phyloP scores from a whole-genome alignment of 1,140 invertebrate genomes.

The Drosophila albomicans region DNA sequence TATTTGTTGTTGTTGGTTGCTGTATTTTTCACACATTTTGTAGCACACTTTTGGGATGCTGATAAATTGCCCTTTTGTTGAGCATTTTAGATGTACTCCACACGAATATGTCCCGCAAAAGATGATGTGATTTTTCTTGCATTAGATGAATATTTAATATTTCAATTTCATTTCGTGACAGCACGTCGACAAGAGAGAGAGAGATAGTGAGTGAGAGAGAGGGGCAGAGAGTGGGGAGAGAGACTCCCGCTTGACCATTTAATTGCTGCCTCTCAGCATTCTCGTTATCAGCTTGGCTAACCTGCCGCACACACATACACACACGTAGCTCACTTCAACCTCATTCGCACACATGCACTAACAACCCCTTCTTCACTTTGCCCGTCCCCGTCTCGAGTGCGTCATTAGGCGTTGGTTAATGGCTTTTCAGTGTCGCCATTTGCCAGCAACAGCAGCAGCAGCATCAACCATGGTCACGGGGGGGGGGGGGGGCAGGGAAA shows the following conservation, averaged over 20 bases:
- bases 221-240: neutral
- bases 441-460: constrained; percentile 31
- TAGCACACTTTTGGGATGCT: constrained; percentile 77
- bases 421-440: constrained; percentile 74
- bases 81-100: constrained; percentile 54
- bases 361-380: neutral
- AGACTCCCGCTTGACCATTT: constrained; percentile 60
- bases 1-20: constrained; percentile 31
- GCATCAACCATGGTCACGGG: neutral
- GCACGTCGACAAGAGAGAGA: constrained; percentile 8
- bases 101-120: constrained; percentile 26
- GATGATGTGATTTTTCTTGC: constrained; percentile 74
- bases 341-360: neutral
- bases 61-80: constrained; percentile 77
- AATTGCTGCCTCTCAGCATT: constrained; percentile 43
- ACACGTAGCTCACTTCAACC: neutral
- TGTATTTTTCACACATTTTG: constrained; percentile 61
- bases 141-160: constrained; percentile 78
- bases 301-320: constrained; percentile 12
- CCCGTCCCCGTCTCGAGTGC: constrained; percentile 68
- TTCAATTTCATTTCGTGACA: constrained; percentile 67
- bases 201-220: neutral
- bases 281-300: constrained; percentile 70
- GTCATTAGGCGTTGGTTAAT: constrained; percentile 79
- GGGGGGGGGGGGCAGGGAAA: neutral